These are phyloP conservation scores for Petaurus breviceps DNA, from an alignment of 2,113 vertebrate species.

Conservation along the genomic window DNA sequence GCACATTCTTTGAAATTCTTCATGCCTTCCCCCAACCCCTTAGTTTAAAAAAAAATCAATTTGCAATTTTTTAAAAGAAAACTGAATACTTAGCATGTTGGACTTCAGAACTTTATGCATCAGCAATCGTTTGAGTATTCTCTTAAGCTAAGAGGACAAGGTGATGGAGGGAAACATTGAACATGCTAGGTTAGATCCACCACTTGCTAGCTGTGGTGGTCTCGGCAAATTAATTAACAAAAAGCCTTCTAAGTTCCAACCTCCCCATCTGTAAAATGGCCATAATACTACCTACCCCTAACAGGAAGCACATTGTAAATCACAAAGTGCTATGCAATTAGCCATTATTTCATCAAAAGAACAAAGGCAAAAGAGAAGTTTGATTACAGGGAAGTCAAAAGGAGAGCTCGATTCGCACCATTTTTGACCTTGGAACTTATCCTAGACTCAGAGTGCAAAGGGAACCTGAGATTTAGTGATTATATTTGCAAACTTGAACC, in stretches of 20 bases:
- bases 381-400: background rate
- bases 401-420: background rate
- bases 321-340: background rate
- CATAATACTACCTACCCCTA: background rate
- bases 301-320: background rate
- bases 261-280: background rate
- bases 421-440: background rate
- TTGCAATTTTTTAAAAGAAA: background rate
- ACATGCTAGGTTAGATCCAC: background rate
- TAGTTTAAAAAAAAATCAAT: background rate
- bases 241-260: background rate
- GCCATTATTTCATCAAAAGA: background rate
- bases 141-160: background rate
- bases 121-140: background rate
- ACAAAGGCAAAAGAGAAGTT: background rate
- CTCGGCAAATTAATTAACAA: background rate
- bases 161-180: background rate
- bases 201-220: background rate
- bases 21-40: background rate
- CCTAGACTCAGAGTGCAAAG: background rate
- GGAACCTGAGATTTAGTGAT: slow-evolving; percentile 17
- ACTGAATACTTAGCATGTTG: background rate
- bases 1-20: background rate
- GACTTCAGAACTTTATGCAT: background rate
- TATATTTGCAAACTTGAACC: background rate